These are phyloP conservation scores for Rutpela maculata DNA, from an alignment of 2,888 invertebrate genomes.

Conservation along the genomic window DNA sequence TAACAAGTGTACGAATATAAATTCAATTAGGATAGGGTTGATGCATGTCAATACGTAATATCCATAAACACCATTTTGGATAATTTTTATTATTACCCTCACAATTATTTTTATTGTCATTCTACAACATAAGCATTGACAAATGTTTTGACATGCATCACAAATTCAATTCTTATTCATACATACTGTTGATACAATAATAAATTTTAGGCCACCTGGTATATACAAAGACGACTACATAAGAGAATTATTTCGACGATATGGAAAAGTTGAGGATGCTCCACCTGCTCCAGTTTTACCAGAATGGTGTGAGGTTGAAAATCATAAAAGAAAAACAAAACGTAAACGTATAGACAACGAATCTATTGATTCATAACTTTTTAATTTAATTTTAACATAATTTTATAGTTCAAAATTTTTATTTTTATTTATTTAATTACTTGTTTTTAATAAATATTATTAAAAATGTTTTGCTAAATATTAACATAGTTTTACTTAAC, in stretches of 20 bases:
- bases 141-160: conserved; percentile 10
- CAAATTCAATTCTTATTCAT: too few relatives aligned
- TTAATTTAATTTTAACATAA: not conserved
- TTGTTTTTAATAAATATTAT: too few relatives aligned
- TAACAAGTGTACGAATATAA: too few relatives aligned
- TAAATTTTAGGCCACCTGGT: conserved; percentile 85
- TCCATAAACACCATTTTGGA: too few relatives aligned
- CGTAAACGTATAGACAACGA: not conserved
- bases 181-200: not conserved
- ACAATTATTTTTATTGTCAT: too few relatives aligned
- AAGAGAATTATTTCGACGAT: conserved; percentile 87
- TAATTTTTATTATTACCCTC: too few relatives aligned
- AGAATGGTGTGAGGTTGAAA: conserved; percentile 78
- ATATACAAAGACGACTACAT: conserved; percentile 99
- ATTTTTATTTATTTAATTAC: not conserved
- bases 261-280: conserved; percentile 83
- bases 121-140: too few relatives aligned
- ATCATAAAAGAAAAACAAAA: conserved; percentile 1
- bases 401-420: not conserved
- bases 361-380: not conserved
- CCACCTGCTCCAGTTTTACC: conserved; percentile 86
- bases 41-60: too few relatives aligned
- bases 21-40: too few relatives aligned
- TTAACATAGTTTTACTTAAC: too few relatives aligned
- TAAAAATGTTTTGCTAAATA: too few relatives aligned